Evolutionary conservation across 1,140 invertebrate species (phyloP), one percentile per base, ranked within the genome.

Genomic region (Frieseomelitta varia): DNA sequence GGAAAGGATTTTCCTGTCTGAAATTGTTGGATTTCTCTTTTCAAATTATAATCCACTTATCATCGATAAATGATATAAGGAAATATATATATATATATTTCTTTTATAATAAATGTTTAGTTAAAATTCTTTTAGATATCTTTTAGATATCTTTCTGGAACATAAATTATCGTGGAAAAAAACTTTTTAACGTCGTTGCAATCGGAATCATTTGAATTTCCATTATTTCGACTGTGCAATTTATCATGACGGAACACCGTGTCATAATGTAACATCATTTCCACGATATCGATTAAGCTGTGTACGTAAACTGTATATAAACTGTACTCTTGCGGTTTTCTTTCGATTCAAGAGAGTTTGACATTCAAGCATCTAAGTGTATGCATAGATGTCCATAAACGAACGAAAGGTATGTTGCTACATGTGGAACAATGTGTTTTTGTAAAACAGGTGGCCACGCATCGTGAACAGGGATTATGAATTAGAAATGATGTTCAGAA

Each of bases 241-340:
- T 73, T 68, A 77, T 14, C 65, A 24, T 61, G 27, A 81, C 24
- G n/a, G 51, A 82, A 39, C 19, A 63, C 51, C 65, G 74, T 83
- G 30, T 47, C 19, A 47, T 55, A 56, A 11, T 47, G 47, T 74
- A 86, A 76, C 74, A 71, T 74, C 68, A 74, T 34, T 73, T 87
- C 21, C 61, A 55, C 75, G 56, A 55, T 83, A 87, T 87, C 75
- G 86, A 87, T 86, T 81, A 61, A 81, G 61, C 81, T 79, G 34
- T 67, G 17, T 19, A 67, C 61, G n/a, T 81, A 51, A 81, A 27
- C 30, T 17, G 56, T 47, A 17, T 74, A 78, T 73, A 86, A 81
- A 73, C 85, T 79, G n/a, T 65, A 27, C 19, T 65, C 65, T 69
- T 39, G 53, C 15, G 30, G 21, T 53, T 21, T 68, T 69, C 65